Evolutionary conservation across 2,888 invertebrate species (phyloP).

Genomic region (Cryptocheilus praepositus): DNA sequence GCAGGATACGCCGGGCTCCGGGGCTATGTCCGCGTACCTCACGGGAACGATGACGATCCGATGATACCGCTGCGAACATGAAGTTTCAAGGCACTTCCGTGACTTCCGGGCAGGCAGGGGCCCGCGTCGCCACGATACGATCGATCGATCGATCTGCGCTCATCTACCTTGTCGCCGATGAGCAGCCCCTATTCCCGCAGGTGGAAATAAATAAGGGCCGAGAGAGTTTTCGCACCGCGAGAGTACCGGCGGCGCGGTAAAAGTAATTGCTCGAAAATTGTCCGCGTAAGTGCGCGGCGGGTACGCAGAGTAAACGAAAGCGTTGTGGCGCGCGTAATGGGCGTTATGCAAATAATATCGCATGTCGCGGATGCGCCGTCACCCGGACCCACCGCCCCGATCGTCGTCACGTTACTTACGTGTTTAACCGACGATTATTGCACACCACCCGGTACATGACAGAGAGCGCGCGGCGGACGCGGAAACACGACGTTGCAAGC

Average conservation of each 20-base stretch:
- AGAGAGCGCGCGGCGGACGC: not conserved
- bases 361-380: slow-evolving; percentile 45
- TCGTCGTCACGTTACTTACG: slow-evolving; percentile 29
- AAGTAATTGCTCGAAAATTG: slow-evolving; percentile 63
- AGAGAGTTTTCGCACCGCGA: not conserved
- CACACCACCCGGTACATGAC: slow-evolving; percentile 11
- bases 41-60: too few relatives aligned
- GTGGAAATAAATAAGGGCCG: slow-evolving; percentile 27
- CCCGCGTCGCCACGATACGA: not conserved
- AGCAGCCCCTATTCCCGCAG: not conserved
- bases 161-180: not conserved
- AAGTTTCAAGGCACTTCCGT: too few relatives aligned
- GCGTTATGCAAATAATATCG: slow-evolving; percentile 60
- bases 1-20: too few relatives aligned
- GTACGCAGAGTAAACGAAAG: slow-evolving; percentile 48
- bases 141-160: slow-evolving; percentile 1
- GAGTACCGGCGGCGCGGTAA: slow-evolving; percentile 25
- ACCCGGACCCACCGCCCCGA: slow-evolving; percentile 18
- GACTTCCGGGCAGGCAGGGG: not conserved
- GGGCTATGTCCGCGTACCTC: too few relatives aligned
- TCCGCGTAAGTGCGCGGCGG: slow-evolving; percentile 38
- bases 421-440: slow-evolving; percentile 55
- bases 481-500: slow-evolving; percentile 23
- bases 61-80: too few relatives aligned
- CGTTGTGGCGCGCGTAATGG: slow-evolving; percentile 42